Percentiles rank a stretch among this genome's conserved stretches.
phyloP scores from a whole-genome alignment of 2,888 invertebrate genomes.

The Drosophila testacea region DNA sequence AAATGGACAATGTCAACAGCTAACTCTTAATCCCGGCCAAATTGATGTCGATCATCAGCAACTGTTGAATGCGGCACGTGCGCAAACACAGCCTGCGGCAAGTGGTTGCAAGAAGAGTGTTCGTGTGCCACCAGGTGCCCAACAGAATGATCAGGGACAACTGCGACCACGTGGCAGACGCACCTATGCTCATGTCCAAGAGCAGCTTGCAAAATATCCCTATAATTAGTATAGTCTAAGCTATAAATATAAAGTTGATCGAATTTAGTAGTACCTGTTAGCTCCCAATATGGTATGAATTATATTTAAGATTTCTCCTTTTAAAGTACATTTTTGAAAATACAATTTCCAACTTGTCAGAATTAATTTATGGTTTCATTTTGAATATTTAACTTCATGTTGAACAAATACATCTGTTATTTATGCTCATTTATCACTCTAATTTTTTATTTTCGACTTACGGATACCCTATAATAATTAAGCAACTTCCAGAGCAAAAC shows the following conservation, averaged over 20 bases:
- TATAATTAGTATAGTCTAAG: conserved; percentile 37
- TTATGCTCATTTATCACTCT: not conserved
- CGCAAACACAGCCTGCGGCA: conserved; percentile 34
- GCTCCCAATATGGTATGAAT: conserved; percentile 5
- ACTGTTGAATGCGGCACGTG: conserved; percentile 56
- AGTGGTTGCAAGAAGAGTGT: conserved; percentile 32
- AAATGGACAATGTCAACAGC: conserved; percentile 65
- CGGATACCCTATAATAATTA: not conserved
- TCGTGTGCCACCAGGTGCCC: conserved; percentile 38
- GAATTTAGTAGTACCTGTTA: conserved; percentile 35
- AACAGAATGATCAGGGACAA: conserved; percentile 29
- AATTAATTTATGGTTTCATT: not conserved
- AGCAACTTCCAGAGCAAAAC: not conserved
- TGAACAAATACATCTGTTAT: conserved; percentile 6
- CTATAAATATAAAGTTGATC: not conserved
- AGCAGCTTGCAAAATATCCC: conserved; percentile 45
- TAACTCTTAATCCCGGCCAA: conserved; percentile 56
- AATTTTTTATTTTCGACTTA: not conserved
- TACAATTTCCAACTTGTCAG: not conserved
- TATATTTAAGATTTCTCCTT: conserved; percentile 5
- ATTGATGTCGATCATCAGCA: conserved; percentile 63
- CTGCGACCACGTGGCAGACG: conserved; percentile 53
- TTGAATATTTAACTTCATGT: not conserved
- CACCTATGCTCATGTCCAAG: conserved; percentile 17
- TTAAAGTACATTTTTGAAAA: not conserved